Conservation (phyloP, 2,888 invertebrate species). For the Apoderus coryli region DNA sequence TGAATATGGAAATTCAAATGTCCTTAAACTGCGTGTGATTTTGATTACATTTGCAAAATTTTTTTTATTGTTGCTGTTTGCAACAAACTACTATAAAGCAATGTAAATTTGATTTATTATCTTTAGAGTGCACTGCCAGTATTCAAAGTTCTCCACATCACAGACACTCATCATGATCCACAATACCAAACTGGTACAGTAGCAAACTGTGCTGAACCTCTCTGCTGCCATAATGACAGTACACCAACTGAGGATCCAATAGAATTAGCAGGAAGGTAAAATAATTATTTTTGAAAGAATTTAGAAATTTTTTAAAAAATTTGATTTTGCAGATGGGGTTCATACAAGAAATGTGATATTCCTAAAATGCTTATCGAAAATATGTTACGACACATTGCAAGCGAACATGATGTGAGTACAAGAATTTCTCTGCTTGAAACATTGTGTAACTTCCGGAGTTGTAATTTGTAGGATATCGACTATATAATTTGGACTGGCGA, state of each 20-base stretch:
- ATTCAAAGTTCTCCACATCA: slow-evolving; percentile 88
- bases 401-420: slow-evolving; percentile 57
- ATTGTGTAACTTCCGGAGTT: too few species aligned
- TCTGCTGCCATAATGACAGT: slow-evolving; percentile 77
- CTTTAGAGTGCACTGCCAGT: slow-evolving; percentile 47
- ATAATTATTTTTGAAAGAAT: too few species aligned
- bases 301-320: too few species aligned
- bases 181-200: slow-evolving; percentile 78
- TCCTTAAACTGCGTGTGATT: too few species aligned
- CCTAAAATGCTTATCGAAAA: slow-evolving; percentile 82
- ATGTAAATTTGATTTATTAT: slow-evolving; percentile 10
- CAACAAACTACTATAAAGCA: too few species aligned
- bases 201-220: slow-evolving; percentile 85
- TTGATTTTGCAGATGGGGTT: slow-evolving; percentile 62
- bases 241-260: slow-evolving; percentile 53
- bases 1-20: too few species aligned
- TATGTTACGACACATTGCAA: slow-evolving; percentile 74
- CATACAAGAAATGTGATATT: slow-evolving; percentile 86
- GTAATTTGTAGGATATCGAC: slow-evolving; percentile 69
- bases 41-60: too few species aligned
- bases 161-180: slow-evolving; percentile 91
- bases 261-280: slow-evolving; percentile 55
- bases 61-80: too few species aligned
- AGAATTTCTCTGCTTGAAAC: background rate
- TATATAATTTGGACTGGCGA: slow-evolving; percentile 95